A percentile compares a stretch with the other conserved stretches of the same genome.
These are phyloP conservation scores for Papilio elwesi DNA, from an alignment of 2,888 invertebrate species.

Conservation along the genomic window DNA sequence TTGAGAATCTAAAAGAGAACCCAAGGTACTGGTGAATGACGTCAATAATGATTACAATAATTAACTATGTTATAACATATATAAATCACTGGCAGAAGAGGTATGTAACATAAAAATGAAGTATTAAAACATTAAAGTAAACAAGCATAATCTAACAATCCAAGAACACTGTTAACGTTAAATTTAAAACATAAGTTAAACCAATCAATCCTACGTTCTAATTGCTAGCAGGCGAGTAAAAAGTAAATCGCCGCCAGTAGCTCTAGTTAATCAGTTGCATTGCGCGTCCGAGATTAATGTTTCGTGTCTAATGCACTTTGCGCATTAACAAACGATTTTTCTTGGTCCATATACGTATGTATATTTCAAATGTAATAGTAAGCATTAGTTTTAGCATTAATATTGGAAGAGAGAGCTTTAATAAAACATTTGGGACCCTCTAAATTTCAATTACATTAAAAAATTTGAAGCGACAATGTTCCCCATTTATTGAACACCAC, in stretches of 20 bases:
- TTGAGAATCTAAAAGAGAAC: too few relatives aligned
- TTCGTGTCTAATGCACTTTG: slow-evolving; percentile 31
- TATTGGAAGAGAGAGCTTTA: slow-evolving; percentile 65
- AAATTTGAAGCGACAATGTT: slow-evolving; percentile 74
- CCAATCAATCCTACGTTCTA: background rate
- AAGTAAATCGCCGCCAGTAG: background rate
- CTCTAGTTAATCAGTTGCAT: slow-evolving; percentile 28
- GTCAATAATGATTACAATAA: too few relatives aligned
- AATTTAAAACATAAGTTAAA: background rate
- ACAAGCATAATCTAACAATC: background rate
- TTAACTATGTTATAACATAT: too few relatives aligned
- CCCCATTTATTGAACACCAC: slow-evolving; percentile 68
- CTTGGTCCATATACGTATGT: slow-evolving; percentile 28
- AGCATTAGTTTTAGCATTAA: slow-evolving; percentile 58
- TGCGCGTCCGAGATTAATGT: slow-evolving; percentile 34
- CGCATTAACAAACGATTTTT: slow-evolving; percentile 35
- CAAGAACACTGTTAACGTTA: background rate
- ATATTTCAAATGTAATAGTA: slow-evolving; percentile 27
- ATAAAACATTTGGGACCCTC: slow-evolving; percentile 77
- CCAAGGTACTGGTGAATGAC: too few relatives aligned
- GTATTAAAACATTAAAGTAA: background rate
- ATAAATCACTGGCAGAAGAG: too few relatives aligned
- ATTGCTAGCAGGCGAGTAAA: slow-evolving; percentile 12
- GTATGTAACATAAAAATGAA: too few relatives aligned
- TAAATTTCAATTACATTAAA: slow-evolving; percentile 82